These are phyloP conservation scores for Hirtodrosophila trivittata DNA, from an alignment of 2,888 invertebrate species.

Conservation along the genomic window DNA sequence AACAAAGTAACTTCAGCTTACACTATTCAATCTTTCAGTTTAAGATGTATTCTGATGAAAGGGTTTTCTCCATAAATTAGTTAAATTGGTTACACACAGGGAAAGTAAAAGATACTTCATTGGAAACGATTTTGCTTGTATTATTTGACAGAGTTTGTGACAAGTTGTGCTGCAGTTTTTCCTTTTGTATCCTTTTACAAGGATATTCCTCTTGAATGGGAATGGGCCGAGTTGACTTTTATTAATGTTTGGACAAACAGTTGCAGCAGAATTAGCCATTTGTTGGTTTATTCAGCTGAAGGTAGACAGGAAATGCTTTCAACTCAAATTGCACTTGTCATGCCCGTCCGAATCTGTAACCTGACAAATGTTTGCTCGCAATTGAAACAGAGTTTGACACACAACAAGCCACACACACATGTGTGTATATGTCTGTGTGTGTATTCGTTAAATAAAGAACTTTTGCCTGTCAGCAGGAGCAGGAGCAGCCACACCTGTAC, in stretches of 20 bases:
- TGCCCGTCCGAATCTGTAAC: constrained; percentile 38
- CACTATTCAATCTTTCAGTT: too few relatives aligned
- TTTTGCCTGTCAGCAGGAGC: constrained; percentile 18
- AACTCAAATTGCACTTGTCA: constrained; percentile 72
- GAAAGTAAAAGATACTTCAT: too few relatives aligned
- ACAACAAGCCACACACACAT: constrained; percentile 5
- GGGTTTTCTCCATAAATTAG: too few relatives aligned
- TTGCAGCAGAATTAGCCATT: constrained; percentile 10
- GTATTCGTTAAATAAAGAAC: constrained; percentile 3
- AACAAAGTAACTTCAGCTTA: too few relatives aligned
- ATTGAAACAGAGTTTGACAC: constrained; percentile 46
- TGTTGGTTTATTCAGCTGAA: neutral
- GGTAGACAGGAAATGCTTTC: constrained; percentile 71
- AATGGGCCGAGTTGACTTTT: constrained; percentile 52
- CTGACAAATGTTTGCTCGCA: constrained; percentile 28
- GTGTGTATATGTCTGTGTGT: neutral
- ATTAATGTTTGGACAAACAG: constrained; percentile 56
- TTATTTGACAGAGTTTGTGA: too few relatives aligned
- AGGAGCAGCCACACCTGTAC: constrained; percentile 7
- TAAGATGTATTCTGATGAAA: too few relatives aligned
- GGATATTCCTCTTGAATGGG: neutral
- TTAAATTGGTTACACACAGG: too few relatives aligned
- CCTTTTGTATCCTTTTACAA: neutral
- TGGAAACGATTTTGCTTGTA: too few relatives aligned
- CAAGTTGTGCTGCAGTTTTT: neutral